These are phyloP conservation scores for Beris chalybata DNA, from an alignment of 2,888 invertebrate species.

Conservation along the genomic window DNA sequence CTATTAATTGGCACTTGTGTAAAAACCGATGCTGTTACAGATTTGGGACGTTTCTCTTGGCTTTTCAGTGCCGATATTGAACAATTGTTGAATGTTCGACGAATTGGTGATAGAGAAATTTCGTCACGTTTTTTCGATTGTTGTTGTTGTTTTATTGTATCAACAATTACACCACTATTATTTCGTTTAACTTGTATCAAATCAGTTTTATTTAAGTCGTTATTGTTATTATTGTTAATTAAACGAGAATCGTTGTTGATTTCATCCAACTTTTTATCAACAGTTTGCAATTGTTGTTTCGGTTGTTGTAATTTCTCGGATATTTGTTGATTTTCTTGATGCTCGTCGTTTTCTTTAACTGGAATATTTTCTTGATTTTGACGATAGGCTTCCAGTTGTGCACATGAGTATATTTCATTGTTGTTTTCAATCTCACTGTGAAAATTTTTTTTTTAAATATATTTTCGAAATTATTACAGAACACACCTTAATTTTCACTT, in stretches of 20 bases:
- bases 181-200: not conserved
- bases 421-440: slow-evolving; percentile 56
- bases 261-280: slow-evolving; percentile 34
- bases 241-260: slow-evolving; percentile 29
- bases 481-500: not conserved
- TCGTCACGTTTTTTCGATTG: slow-evolving; percentile 25
- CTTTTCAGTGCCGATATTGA: slow-evolving; percentile 29
- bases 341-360: slow-evolving; percentile 35
- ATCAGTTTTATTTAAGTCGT: not conserved
- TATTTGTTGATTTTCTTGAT: slow-evolving; percentile 32
- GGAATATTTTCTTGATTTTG: slow-evolving; percentile 38
- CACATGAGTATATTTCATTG: slow-evolving; percentile 57
- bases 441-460: slow-evolving; percentile 27
- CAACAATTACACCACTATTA: not conserved
- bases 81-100: slow-evolving; percentile 42
- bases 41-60: slow-evolving; percentile 49
- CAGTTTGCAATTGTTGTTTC: slow-evolving; percentile 32
- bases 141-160: too few species aligned
- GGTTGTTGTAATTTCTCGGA: slow-evolving; percentile 36
- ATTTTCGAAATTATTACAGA: slow-evolving; percentile 8
- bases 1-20: slow-evolving; percentile 34
- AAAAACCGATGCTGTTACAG: slow-evolving; percentile 54
- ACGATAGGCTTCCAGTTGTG: slow-evolving; percentile 55
- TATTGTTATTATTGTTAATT: not conserved
- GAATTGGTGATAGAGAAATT: slow-evolving; percentile 40